Percentiles rank a stretch among this genome's conserved stretches.
phyloP scores from a whole-genome alignment of 1,140 invertebrate species.

The Lucilia sericata region DNA sequence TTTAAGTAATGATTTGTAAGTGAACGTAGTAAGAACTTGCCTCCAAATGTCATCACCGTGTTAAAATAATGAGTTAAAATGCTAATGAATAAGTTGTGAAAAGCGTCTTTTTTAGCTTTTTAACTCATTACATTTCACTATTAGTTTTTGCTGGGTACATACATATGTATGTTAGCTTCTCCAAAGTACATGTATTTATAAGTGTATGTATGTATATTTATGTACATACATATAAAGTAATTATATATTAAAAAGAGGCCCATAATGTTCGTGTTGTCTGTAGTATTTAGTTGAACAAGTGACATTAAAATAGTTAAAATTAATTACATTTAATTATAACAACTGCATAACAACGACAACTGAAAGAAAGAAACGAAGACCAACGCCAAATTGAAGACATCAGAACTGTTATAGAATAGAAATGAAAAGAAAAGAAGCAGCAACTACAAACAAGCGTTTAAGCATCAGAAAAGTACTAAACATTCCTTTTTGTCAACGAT shows the following conservation, averaged over 20 bases:
- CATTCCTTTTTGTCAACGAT: conserved; percentile 8
- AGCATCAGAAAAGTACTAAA: conserved; percentile 12
- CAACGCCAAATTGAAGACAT: not conserved
- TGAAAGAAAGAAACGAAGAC: not conserved
- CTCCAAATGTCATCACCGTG: too few relatives aligned
- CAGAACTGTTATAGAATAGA: not conserved
- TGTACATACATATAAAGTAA: not conserved
- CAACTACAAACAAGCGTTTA: not conserved
- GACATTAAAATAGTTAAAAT: conserved; percentile 44
- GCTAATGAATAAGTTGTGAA: too few relatives aligned
- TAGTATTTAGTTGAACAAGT: not conserved
- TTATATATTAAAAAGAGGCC: conserved; percentile 25
- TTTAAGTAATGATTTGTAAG: too few relatives aligned
- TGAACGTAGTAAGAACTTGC: too few relatives aligned
- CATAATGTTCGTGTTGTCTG: conserved; percentile 33
- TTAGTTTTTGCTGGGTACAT: too few relatives aligned
- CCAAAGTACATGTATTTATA: not conserved
- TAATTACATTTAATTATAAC: conserved; percentile 43
- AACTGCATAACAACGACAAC: not conserved
- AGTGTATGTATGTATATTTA: not conserved
- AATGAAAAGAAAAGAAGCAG: not conserved
- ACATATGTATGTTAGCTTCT: not conserved
- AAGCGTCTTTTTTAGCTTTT: too few relatives aligned
- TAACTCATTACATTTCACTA: too few relatives aligned
- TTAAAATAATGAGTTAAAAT: too few relatives aligned